These are phyloP conservation scores for Lasioglossum leucozonium DNA, from an alignment of 2,888 invertebrate species.

Conservation along the genomic window DNA sequence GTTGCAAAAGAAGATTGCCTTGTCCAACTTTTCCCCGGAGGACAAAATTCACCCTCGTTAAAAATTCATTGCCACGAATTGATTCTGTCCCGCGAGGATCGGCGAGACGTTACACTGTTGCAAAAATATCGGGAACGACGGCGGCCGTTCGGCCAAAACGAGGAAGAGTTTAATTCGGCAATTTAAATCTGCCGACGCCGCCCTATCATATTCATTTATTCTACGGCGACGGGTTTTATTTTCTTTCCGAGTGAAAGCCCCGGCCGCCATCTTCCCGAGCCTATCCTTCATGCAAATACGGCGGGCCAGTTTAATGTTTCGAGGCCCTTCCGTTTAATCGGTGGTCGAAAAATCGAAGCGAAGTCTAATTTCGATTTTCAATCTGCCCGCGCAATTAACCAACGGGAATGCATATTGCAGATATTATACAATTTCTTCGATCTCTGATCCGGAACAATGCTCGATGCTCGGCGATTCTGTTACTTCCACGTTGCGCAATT, in stretches of 20 bases:
- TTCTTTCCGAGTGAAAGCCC: slow-evolving; percentile 1
- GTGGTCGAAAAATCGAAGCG: neutral
- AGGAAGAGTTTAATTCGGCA: slow-evolving; percentile 7
- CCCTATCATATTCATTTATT: slow-evolving; percentile 25
- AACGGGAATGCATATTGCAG: neutral
- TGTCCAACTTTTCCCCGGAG: slow-evolving; percentile 12
- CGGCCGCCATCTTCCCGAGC: neutral
- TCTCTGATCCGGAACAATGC: neutral
- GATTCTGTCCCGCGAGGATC: neutral
- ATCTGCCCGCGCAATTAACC: neutral
- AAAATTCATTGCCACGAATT: slow-evolving; percentile 14
- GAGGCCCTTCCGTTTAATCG: neutral
- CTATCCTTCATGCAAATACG: slow-evolving; percentile 16
- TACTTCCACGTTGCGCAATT: neutral
- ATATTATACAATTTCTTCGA: neutral
- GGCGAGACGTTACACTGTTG: neutral
- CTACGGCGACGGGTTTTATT: slow-evolving; percentile 3
- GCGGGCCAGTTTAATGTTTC: slow-evolving; percentile 32
- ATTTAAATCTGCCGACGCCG: neutral
- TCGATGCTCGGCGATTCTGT: neutral
- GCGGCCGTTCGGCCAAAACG: neutral
- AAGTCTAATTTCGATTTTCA: neutral
- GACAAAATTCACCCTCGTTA: slow-evolving; percentile 13
- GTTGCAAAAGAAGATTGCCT: slow-evolving; percentile 39
- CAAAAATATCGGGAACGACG: neutral